Conservation (phyloP, 2,888 invertebrate species). For the Dryobota labecula region DNA sequence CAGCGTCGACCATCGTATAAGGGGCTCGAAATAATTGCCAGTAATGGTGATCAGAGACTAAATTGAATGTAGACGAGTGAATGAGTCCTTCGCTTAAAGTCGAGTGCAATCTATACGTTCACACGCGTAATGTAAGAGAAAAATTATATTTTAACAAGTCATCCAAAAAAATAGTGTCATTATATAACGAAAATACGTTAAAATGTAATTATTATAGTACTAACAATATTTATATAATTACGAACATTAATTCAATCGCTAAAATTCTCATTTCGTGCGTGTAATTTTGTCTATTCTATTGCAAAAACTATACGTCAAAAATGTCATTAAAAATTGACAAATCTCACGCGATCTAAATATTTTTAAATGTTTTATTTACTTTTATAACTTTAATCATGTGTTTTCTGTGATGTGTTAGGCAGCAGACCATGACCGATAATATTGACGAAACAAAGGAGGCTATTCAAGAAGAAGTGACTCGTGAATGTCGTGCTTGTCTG, state of each 20-base stretch:
- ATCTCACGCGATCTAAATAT: conserved; percentile 35
- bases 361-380: conserved; percentile 49
- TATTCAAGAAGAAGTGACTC: conserved; percentile 12
- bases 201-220: conserved; percentile 7
- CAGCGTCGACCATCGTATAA: conserved; percentile 25
- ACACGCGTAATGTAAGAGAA: conserved; percentile 14
- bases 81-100: conserved; percentile 25
- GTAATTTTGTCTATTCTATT: conserved; percentile 61
- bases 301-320: conserved; percentile 61
- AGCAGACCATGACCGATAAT: conserved; percentile 54
- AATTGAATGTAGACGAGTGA: conserved; percentile 29
- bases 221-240: conserved; percentile 2
- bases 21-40: neutral
- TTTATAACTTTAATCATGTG: conserved; percentile 22
- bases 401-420: conserved; percentile 53
- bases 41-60: conserved; percentile 33
- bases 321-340: conserved; percentile 64
- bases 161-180: conserved; percentile 26
- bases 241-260: neutral
- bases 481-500: conserved; percentile 82
- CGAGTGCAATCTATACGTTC: conserved; percentile 20
- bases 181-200: neutral
- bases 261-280: conserved; percentile 18
- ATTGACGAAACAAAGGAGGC: conserved; percentile 12
- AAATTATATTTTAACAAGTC: conserved; percentile 16